Conservation (phyloP, 1,140 invertebrate genomes). For the Cylas formicarius region DNA sequence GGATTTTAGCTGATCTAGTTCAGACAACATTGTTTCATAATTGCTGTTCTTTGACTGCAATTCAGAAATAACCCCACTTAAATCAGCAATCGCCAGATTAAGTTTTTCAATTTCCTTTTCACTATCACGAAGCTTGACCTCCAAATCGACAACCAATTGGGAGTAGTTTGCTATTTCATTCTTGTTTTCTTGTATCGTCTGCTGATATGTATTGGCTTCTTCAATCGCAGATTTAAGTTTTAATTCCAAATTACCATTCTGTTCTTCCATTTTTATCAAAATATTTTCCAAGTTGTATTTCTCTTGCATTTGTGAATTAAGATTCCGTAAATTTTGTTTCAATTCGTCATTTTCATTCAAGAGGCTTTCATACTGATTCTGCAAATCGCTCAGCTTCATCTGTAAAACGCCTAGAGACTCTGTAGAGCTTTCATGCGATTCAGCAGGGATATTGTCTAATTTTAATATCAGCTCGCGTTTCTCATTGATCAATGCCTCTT, state of each 20-base stretch:
- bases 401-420: conserved; percentile 2
- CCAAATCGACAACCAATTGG: conserved; percentile 25
- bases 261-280: conserved; percentile 30
- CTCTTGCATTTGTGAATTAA: conserved; percentile 45
- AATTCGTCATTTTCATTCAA: conserved; percentile 32
- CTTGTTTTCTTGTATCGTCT: conserved; percentile 41
- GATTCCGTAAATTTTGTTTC: conserved; percentile 45
- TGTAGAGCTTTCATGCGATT: background rate
- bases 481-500: conserved; percentile 34
- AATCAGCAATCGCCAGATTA: conserved; percentile 28
- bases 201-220: conserved; percentile 43
- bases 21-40: conserved; percentile 26
- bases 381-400: conserved; percentile 19
- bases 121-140: conserved; percentile 25
- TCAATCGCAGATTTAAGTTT: conserved; percentile 35
- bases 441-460: conserved; percentile 1
- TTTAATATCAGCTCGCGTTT: conserved; percentile 22
- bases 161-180: conserved; percentile 34
- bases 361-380: conserved; percentile 27
- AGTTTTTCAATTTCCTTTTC: conserved; percentile 28
- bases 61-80: conserved; percentile 28
- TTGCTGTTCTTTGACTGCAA: conserved; percentile 28
- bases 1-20: conserved; percentile 22
- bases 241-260: conserved; percentile 43
- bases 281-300: conserved; percentile 43